Base-by-base conservation (phyloP, 2,797 vertebrate genomes). In the Anisognathus igniventris region DNA sequence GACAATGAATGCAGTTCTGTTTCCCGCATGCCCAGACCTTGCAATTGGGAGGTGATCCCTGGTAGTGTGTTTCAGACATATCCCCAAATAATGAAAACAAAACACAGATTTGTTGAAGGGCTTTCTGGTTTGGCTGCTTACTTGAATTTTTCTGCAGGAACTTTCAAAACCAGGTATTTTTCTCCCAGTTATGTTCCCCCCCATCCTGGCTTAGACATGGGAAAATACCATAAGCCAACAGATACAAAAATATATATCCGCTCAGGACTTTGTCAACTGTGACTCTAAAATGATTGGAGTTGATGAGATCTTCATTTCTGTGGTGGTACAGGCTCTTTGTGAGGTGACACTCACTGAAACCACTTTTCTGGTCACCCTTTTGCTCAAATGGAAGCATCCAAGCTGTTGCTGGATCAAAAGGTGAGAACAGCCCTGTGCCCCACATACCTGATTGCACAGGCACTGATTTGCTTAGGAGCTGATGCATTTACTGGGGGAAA, bases 41-140 rank as follows among this genome's bases (percentile, higher is more conserved):
- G 56, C 60, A 71, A 13, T 3, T 33, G 61, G 53, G 42, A 74
- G 71, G 33, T 51, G 83, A 86, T 78, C 51, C 54, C 86, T 86
- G 28, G 12, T 28, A 45, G 45, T 47, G 20, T 60, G n/a, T 67
- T 82, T 77, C 78, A 73, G 65, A 60, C 20, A 47, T 35, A 61
- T 39, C 35, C 33, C 31, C 61, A 85, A 25, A 73, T 50, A 88
- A 92, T 30, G 45, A 66, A 81, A 95, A 84, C 39, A 88, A 76
- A 92, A 47, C 25, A 78, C 7, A 15, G 78, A 50, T 33, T 50
- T 77, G 10, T 51, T 60, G 53, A 53, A 88, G 66, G 64, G n/a
- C 54, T 61, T 60, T 68, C 25, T 78, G 27, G 20, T 28, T 70
- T 92, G 54, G 40, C 28, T 84, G 58, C 33, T 86, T 86, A 31